These are phyloP conservation scores for Laodelphax striatellus DNA, from an alignment of 1,140 invertebrate species.

Conservation along the genomic window DNA sequence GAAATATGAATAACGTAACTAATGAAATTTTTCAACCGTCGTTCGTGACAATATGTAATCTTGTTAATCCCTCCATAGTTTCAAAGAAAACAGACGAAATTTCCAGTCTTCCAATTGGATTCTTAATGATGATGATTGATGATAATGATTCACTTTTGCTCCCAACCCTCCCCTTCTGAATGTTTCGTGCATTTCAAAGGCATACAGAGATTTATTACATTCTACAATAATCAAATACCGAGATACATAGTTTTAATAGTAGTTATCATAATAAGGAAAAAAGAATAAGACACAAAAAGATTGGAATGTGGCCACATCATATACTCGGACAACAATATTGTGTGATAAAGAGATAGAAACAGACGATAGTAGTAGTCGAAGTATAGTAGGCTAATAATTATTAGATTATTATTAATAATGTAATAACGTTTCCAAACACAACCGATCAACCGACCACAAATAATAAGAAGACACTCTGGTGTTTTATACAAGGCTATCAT, in stretches of 20 bases:
- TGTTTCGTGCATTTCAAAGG: constrained; percentile 24
- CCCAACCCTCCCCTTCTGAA: constrained; percentile 25
- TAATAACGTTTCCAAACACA: too few species aligned
- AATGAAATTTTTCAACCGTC: neutral
- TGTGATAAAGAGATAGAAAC: too few species aligned
- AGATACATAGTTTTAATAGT: constrained; percentile 9
- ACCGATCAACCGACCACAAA: too few species aligned
- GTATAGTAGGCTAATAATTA: too few species aligned
- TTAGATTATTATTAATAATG: too few species aligned
- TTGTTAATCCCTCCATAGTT: neutral
- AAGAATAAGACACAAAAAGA: neutral
- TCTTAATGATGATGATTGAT: constrained; percentile 10
- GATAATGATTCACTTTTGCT: constrained; percentile 8
- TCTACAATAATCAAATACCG: constrained; percentile 5
- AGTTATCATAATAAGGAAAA: constrained; percentile 10
- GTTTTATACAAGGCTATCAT: too few species aligned
- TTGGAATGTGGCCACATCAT: constrained; percentile 19
- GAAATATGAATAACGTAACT: neutral
- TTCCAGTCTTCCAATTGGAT: neutral
- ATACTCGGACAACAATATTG: too few species aligned
- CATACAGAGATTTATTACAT: constrained; percentile 21
- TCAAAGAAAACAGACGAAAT: neutral
- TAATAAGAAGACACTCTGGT: too few species aligned
- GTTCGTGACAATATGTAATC: neutral
- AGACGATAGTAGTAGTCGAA: too few species aligned